Conservation (phyloP, 2,113 vertebrate species). For the Syngnathoides biaculeatus region DNA sequence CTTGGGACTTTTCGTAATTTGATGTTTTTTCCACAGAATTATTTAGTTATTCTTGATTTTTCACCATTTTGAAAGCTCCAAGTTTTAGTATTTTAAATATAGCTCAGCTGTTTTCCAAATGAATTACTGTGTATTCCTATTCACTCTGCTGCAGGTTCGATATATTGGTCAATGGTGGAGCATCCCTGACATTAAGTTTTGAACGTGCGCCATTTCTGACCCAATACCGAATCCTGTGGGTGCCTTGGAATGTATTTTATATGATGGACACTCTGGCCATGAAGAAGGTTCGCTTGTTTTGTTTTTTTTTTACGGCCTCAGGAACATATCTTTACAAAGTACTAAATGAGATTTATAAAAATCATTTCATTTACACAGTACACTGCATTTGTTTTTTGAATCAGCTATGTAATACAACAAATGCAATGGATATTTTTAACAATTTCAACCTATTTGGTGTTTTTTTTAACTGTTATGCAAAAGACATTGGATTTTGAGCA, state of each 20-base stretch:
- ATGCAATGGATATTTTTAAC: too few relatives aligned
- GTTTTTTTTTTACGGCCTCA: not conserved
- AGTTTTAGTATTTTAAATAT: not conserved
- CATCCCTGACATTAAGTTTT: constrained; percentile 90
- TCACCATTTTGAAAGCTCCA: not conserved
- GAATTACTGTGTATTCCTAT: constrained; percentile 1
- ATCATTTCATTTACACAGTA: not conserved
- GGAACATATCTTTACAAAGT: not conserved
- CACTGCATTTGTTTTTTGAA: not conserved
- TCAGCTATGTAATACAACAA: too few relatives aligned
- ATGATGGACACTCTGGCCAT: constrained; percentile 97
- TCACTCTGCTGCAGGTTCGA: constrained; percentile 82
- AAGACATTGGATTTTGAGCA: too few relatives aligned
- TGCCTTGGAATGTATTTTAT: constrained; percentile 96
- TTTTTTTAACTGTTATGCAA: too few relatives aligned
- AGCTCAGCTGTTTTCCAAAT: not conserved
- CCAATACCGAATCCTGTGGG: constrained; percentile 93
- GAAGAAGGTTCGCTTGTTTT: constrained; percentile 82
- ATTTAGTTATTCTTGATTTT: not conserved
- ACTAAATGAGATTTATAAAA: not conserved
- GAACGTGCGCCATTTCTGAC: constrained; percentile 92
- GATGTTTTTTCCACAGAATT: not conserved
- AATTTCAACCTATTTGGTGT: too few relatives aligned
- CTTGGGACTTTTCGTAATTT: not conserved
- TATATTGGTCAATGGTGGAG: constrained; percentile 90